These are phyloP conservation scores for Polypterus senegalus DNA, from an alignment of 2,113 vertebrate genomes.

Conservation along the genomic window DNA sequence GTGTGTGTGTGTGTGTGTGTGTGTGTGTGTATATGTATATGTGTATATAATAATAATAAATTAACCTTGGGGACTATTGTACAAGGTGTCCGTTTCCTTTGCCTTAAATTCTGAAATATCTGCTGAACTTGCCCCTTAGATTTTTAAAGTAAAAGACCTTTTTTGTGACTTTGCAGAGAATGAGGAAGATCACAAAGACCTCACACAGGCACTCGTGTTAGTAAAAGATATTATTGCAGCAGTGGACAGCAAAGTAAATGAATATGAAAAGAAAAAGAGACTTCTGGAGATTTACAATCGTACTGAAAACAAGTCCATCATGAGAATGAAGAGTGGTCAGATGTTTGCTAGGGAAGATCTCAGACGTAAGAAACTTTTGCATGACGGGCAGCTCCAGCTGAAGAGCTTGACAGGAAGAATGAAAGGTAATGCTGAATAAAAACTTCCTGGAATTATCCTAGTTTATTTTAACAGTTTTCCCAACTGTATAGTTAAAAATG, in stretches of 20 bases:
- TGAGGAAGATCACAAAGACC: constrained; percentile 62
- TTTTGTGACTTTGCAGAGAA: constrained; percentile 47
- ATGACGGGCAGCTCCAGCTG: constrained; percentile 74
- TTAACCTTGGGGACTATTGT: no score
- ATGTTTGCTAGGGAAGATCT: constrained; percentile 90
- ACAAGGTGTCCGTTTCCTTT: no score
- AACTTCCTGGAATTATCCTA: no score
- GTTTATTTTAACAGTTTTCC: no score
- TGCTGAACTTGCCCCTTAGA: no score
- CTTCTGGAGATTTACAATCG: constrained; percentile 76
- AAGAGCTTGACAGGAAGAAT: constrained; percentile 62
- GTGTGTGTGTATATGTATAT: no score
- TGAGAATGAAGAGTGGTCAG: constrained; percentile 88
- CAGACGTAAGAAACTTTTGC: constrained; percentile 70
- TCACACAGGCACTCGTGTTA: constrained; percentile 63
- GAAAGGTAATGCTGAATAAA: constrained; percentile 55
- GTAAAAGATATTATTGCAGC: constrained; percentile 76
- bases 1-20: no score
- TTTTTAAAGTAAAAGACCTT: not conserved
- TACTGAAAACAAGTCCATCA: constrained; percentile 88
- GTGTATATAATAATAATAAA: no score
- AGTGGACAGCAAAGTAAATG: constrained; percentile 82
- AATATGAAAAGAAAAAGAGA: constrained; percentile 77
- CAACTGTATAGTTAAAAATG: no score
- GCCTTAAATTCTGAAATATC: no score